Conservation (phyloP, 2,113 vertebrate genomes). For the Psilopsiagon aurifrons region DNA sequence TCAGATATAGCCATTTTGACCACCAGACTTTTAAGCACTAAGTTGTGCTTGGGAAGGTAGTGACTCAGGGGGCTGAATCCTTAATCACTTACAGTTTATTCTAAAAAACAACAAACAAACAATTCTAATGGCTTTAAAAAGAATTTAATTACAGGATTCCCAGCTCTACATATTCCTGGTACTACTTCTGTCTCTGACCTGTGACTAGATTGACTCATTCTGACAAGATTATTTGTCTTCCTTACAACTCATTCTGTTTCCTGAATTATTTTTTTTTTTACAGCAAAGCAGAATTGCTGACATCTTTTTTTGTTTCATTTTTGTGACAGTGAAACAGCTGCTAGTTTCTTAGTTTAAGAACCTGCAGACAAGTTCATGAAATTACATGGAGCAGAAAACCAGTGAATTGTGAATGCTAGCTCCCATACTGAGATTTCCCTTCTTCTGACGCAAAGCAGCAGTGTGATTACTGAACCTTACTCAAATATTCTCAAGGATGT, state of each 20-base stretch:
- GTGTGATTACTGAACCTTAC: neutral
- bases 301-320: neutral
- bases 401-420: neutral
- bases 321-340: neutral
- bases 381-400: neutral
- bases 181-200: neutral
- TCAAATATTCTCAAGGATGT: neutral
- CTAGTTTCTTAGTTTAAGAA: neutral
- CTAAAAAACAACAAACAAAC: neutral
- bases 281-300: neutral
- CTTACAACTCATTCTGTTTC: neutral
- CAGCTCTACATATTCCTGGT: neutral
- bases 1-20: neutral
- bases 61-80: neutral
- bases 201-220: neutral
- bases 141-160: neutral
- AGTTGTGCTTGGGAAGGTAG: neutral
- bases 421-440: neutral
- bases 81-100: neutral
- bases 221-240: neutral
- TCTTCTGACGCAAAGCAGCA: neutral
- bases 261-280: neutral
- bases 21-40: neutral
- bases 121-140: neutral
- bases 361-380: neutral